Evolutionary conservation across 2,888 invertebrate species (phyloP), one percentile per base, ranked within the genome.

Genomic region (Notodonta dromedarius): DNA sequence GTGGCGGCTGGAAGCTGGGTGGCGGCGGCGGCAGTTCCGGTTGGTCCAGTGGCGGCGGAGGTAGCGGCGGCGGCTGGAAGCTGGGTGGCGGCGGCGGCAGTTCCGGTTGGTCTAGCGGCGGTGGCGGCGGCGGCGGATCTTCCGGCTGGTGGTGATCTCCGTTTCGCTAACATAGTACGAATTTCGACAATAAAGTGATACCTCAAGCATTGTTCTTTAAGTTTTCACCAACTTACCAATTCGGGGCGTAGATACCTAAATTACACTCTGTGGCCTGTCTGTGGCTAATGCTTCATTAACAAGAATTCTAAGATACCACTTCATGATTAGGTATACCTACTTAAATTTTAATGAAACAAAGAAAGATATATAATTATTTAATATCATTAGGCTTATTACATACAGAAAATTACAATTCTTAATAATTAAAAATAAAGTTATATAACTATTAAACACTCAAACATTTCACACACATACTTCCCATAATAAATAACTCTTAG

Each of bases 61-160:
- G 80, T 65, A 78, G 81, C 60, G 74, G 78, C 60, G 69, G 79
- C 44, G 73, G 80, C 57, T 69, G 74, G 73, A 76, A 65, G 59
- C 63, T 56, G 40, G 70, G 74, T 46, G 75, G 82, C 61, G 80
- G 83, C 52, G 72, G 77, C 52, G 67, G 77, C 32, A 69, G 79
- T 40, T 69, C 76, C 58, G 80, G 82, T 14, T 75, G 80, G 75
- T 70, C 74, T 46, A 62, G 77, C 65, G 79, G 82, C 53, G 81
- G 86, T 60, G 82, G 81, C 24, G 54, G 71, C 58, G 72, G 77
- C 56, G 63, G 73, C 14, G 77, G 77, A 40, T 82, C 82, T 50
- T 85, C 86, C 61, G 88, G 90, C 73, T 89, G 90, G 90, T 90
- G 90, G 89, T 90, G 85, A 89, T 80, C 77, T 65, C 70, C 67